Percentiles rank a stretch among this genome's conserved stretches.
These are phyloP conservation scores for Oceanodroma tethys DNA, from an alignment of 2,113 vertebrate species.

Conservation along the genomic window DNA sequence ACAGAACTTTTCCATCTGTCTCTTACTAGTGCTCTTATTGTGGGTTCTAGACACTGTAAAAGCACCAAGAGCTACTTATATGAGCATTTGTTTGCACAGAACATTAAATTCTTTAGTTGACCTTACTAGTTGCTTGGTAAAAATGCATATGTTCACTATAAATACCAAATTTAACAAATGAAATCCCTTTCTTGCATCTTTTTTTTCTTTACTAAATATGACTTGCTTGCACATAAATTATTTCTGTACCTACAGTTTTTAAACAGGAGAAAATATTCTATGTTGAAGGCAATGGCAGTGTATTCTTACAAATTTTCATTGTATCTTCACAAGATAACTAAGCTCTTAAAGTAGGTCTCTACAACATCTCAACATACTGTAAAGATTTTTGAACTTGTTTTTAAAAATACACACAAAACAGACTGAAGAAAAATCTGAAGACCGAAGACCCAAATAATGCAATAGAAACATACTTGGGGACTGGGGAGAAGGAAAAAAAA, in stretches of 20 bases:
- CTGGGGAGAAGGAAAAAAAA: accelerated
- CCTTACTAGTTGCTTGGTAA: background rate
- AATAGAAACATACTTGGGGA: background rate
- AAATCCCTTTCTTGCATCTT: background rate
- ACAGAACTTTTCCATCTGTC: background rate
- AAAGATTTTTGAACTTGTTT: background rate
- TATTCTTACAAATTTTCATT: background rate
- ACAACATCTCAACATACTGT: background rate
- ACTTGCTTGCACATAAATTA: background rate
- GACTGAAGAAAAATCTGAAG: background rate
- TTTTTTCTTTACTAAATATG: background rate
- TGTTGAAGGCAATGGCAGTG: accelerated
- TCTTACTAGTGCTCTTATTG: background rate
- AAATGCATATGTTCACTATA: background rate
- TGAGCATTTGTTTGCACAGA: background rate
- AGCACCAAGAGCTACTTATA: background rate
- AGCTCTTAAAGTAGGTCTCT: background rate
- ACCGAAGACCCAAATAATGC: background rate
- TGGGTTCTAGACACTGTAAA: background rate
- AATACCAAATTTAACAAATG: background rate
- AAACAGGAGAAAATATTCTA: background rate
- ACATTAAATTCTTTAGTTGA: background rate
- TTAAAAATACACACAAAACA: background rate
- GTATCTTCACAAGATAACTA: background rate
- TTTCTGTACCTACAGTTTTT: background rate